Evolutionary conservation across 2,113 vertebrate species (phyloP).

Genomic region (Neodon shergylaensis): DNA sequence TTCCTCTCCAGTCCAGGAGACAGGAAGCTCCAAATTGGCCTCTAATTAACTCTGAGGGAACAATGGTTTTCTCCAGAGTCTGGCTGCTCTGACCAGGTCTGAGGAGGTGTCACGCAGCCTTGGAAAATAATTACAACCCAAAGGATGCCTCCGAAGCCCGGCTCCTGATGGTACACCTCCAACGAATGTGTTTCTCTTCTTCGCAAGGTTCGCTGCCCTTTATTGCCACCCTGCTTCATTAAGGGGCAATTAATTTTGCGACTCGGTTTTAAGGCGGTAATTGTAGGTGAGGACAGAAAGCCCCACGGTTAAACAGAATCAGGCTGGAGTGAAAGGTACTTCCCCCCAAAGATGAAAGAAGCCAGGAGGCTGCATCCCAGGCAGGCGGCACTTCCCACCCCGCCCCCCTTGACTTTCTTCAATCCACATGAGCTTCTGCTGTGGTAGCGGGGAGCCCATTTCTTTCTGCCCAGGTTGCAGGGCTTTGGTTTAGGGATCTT

Average conservation of each 20-base stretch:
- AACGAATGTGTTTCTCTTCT: constrained; percentile 58
- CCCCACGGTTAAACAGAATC: constrained; percentile 70
- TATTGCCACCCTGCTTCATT: constrained; percentile 78
- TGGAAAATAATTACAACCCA: constrained; percentile 64
- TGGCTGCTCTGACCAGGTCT: constrained; percentile 25
- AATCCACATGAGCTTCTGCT: neutral
- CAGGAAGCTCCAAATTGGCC: constrained; percentile 74
- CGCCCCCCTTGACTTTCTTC: neutral
- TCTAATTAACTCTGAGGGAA: constrained; percentile 72
- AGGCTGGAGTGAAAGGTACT: constrained; percentile 64
- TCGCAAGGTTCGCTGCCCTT: constrained; percentile 70
- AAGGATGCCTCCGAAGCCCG: neutral
- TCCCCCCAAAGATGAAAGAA: constrained; percentile 32
- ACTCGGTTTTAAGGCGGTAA: constrained; percentile 72
- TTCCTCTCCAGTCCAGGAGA: constrained; percentile 64
- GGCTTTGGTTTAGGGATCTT: neutral
- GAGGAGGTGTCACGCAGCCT: constrained; percentile 54
- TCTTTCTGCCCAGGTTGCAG: neutral
- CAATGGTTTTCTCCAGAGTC: constrained; percentile 61
- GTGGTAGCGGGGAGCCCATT: neutral
- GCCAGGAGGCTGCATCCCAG: neutral
- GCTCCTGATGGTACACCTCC: neutral
- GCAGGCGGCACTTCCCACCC: neutral
- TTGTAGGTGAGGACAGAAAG: constrained; percentile 77
- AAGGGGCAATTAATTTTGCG: constrained; percentile 77